Conservation (phyloP, 2,797 vertebrate genomes). For the Peromyscus aztecus region DNA sequence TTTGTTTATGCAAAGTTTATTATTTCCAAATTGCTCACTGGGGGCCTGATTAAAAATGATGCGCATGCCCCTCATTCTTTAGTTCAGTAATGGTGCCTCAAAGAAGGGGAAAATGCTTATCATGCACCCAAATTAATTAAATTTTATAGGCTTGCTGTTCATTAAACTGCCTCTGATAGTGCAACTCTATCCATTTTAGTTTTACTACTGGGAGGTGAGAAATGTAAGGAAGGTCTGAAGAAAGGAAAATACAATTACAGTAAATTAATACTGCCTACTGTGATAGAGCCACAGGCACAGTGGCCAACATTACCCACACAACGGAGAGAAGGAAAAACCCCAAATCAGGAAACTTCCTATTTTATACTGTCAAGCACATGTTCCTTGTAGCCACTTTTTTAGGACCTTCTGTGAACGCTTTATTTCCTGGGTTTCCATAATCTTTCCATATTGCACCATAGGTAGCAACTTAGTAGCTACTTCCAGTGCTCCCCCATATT, state of each 20-base stretch:
- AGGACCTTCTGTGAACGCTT: not conserved
- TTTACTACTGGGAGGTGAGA: constrained; percentile 49
- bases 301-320: not conserved
- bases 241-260: constrained; percentile 59
- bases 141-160: constrained; percentile 43
- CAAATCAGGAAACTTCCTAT: not conserved
- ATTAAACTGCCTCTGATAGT: constrained; percentile 40
- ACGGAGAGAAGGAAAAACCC: not conserved
- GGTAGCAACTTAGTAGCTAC: not conserved
- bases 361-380: not conserved
- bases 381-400: not conserved
- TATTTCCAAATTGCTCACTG: constrained; percentile 73
- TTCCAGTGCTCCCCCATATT: not conserved
- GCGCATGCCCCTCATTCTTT: not conserved
- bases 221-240: constrained; percentile 30
- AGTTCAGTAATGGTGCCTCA: constrained; percentile 60
- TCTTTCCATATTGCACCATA: not conserved
- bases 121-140: constrained; percentile 56
- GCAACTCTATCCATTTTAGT: constrained; percentile 3
- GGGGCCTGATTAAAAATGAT: constrained; percentile 70
- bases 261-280: not conserved
- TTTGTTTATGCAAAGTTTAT: constrained; percentile 69
- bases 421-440: not conserved
- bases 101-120: constrained; percentile 60
- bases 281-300: not conserved